phyloP scores from a whole-genome alignment of 2,113 vertebrate genomes.

The Ascaphus truei region DNA sequence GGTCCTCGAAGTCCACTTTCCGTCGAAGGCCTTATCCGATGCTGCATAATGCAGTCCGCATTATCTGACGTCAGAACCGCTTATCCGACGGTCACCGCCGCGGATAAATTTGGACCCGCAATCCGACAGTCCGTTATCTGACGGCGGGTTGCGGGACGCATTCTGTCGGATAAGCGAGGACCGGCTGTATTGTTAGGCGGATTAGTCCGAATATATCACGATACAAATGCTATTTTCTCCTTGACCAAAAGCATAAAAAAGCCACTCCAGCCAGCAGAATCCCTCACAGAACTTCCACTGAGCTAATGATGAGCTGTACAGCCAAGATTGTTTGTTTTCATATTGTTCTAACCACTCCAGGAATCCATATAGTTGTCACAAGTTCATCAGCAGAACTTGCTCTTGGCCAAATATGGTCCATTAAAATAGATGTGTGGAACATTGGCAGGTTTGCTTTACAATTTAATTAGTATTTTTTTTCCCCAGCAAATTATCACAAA shows the following conservation, averaged over 20 bases:
- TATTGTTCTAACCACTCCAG: background rate
- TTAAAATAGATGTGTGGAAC: no score
- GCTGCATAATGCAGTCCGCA: no score
- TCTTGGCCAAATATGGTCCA: background rate
- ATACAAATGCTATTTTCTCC: background rate
- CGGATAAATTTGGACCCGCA: no score
- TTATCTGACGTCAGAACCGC: no score
- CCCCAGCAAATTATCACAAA: background rate
- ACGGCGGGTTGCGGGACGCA: no score
- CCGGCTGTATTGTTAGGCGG: no score
- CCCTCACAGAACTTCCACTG: background rate
- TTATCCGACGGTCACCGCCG: no score
- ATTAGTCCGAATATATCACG: constrained; percentile 8
- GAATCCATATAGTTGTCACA: background rate
- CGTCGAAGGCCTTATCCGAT: no score
- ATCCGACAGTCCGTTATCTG: no score
- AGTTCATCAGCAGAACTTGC: background rate
- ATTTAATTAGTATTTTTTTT: background rate
- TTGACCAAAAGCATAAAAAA: constrained; percentile 8
- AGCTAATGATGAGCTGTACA: background rate
- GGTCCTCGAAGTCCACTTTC: no score
- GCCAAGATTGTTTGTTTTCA: constrained; percentile 3
- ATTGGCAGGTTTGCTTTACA: background rate
- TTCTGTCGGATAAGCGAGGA: no score
- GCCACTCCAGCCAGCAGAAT: background rate